Evolutionary conservation across 2,888 invertebrate genomes (phyloP).

Genomic region (Drosophila macrospina): DNA sequence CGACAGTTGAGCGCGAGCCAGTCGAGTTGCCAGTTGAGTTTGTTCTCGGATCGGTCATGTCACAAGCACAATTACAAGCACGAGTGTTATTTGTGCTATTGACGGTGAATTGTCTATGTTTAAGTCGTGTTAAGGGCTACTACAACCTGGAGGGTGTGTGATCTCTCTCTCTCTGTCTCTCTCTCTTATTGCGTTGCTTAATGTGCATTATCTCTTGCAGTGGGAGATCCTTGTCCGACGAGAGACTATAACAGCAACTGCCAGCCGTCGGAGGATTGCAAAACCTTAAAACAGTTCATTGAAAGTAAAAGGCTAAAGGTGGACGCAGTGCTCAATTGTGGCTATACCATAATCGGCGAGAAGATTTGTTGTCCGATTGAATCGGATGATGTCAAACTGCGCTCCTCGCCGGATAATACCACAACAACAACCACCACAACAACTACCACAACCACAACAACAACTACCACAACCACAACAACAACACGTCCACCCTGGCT

Average conservation of each 20-base stretch:
- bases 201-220: conserved; percentile 27
- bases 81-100: conserved; percentile 15
- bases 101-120: conserved; percentile 29
- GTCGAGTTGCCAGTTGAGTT: conserved; percentile 45
- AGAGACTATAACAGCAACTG: conserved; percentile 57
- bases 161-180: background rate
- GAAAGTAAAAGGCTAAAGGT: conserved; percentile 24
- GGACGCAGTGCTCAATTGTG: conserved; percentile 44
- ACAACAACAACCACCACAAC: conserved; percentile 3
- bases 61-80: conserved; percentile 17
- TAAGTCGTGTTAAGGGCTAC: conserved; percentile 39
- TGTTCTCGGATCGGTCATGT: conserved; percentile 25
- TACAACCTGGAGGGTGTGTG: conserved; percentile 60
- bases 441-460: conserved; percentile 1
- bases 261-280: conserved; percentile 44
- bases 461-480: conserved; percentile 9
- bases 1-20: conserved; percentile 50
- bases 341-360: conserved; percentile 52
- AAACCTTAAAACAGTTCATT: conserved; percentile 39
- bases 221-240: conserved; percentile 69
- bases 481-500: conserved; percentile 38
- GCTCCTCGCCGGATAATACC: conserved; percentile 2
- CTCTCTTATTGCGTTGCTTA: no score
- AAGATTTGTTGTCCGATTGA: conserved; percentile 64
- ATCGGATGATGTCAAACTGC: conserved; percentile 4